Percentiles rank a stretch among this genome's conserved stretches.
Evolutionary conservation across 2,888 invertebrate species (phyloP).

Genomic region (Rosalia funebris): DNA sequence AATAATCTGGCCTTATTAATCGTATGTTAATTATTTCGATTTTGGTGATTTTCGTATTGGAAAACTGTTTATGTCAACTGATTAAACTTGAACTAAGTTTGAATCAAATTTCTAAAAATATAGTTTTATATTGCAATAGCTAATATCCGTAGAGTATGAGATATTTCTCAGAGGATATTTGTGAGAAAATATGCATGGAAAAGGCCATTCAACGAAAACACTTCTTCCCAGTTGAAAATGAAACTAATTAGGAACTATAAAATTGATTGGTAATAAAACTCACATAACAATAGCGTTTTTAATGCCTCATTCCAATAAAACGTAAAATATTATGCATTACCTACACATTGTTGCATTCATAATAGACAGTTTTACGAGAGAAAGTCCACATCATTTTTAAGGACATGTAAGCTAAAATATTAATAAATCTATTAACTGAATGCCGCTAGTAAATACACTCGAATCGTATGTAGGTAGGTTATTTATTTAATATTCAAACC

Average conservation of each 20-base stretch:
- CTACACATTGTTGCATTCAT: not conserved
- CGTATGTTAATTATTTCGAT: too few species aligned
- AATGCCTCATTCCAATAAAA: not conserved
- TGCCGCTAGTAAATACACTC: not conserved
- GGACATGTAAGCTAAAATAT: not conserved
- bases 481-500: not conserved
- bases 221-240: not conserved
- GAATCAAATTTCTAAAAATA: too few species aligned
- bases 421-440: not conserved
- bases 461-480: not conserved
- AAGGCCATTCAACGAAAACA: not conserved
- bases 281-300: not conserved
- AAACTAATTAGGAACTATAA: not conserved
- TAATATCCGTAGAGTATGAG: too few species aligned
- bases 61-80: too few species aligned
- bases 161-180: too few species aligned
- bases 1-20: too few species aligned
- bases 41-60: too few species aligned
- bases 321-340: not conserved
- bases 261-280: not conserved
- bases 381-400: not conserved
- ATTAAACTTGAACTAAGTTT: too few species aligned
- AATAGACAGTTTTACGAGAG: not conserved
- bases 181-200: not conserved
- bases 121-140: too few species aligned